A percentile compares a stretch with the other conserved stretches of the same genome.
Conservation (phyloP, 2,888 invertebrate species). For the Holacanthella duospinosa region DNA sequence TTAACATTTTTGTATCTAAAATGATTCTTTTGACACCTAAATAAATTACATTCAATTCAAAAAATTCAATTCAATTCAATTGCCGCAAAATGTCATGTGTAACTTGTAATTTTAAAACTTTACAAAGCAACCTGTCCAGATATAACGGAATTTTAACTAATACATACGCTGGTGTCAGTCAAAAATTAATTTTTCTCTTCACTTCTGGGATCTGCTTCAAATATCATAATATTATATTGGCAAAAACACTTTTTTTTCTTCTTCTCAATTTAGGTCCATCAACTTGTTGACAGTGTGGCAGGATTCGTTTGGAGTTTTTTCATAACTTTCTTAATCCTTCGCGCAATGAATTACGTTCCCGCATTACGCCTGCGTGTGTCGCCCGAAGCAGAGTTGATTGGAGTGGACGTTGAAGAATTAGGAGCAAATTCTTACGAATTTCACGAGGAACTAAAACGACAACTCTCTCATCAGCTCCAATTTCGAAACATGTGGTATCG, state of each 20-base stretch:
- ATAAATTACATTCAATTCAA: no score
- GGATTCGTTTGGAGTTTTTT: conserved; percentile 26
- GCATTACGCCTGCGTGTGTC: conserved; percentile 23
- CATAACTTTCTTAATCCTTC: conserved; percentile 21
- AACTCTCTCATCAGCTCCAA: background rate
- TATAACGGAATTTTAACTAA: no score
- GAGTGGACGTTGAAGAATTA: conserved; percentile 26
- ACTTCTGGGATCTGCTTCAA: no score
- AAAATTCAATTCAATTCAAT: no score
- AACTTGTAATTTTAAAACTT: no score
- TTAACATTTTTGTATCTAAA: no score
- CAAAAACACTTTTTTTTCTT: background rate
- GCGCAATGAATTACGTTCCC: conserved; percentile 27
- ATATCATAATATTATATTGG: no score
- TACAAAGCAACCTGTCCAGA: no score
- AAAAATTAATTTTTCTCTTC: no score
- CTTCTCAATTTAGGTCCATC: conserved; percentile 13
- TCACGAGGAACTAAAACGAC: conserved; percentile 9
- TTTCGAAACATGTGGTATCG: background rate
- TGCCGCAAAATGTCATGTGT: no score
- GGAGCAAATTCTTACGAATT: conserved; percentile 28
- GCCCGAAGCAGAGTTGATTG: conserved; percentile 17
- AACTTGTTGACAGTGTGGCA: conserved; percentile 25
- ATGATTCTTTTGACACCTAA: no score
- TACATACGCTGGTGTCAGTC: no score